phyloP scores from a whole-genome alignment of 1,140 invertebrate species.

The Drosophila paulistorum region DNA sequence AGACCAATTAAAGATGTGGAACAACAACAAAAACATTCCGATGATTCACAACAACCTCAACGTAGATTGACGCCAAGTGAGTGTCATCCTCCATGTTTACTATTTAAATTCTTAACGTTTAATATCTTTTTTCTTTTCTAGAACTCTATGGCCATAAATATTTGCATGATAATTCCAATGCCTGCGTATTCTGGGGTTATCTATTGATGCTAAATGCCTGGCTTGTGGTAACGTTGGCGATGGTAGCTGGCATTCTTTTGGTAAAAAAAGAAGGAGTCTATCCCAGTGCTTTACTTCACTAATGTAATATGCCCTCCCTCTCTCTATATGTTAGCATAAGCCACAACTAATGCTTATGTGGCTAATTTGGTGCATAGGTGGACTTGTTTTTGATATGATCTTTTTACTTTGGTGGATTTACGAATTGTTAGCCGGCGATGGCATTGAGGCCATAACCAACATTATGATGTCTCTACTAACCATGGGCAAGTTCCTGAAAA shows the following conservation, averaged over 20 bases:
- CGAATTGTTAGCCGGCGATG: conserved; percentile 48
- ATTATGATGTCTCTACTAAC: conserved; percentile 63
- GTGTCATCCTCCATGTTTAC: background rate
- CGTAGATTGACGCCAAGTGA: background rate
- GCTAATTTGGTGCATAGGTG: conserved; percentile 53
- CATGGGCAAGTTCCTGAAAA: conserved; percentile 33
- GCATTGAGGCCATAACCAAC: conserved; percentile 62
- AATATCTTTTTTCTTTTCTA: background rate
- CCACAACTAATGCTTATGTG: conserved; percentile 51
- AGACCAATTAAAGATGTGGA: background rate
- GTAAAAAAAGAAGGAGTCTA: conserved; percentile 21
- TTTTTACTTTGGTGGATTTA: conserved; percentile 51
- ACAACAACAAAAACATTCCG: background rate
- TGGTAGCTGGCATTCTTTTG: conserved; percentile 58
- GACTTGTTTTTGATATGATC: conserved; percentile 46
- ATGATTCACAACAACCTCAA: background rate
- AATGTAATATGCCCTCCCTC: too few relatives aligned
- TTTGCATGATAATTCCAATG: conserved; percentile 13
- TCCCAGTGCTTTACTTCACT: too few relatives aligned
- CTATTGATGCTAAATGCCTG: conserved; percentile 58
- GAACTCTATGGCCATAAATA: conserved; percentile 19
- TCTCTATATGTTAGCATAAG: conserved; percentile 29
- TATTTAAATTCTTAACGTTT: too few relatives aligned
- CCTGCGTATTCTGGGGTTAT: conserved; percentile 54
- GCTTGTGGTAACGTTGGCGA: conserved; percentile 51